phyloP scores from a whole-genome alignment of 2,797 vertebrate genomes.

The Sebastes kiyomatsui region DNA sequence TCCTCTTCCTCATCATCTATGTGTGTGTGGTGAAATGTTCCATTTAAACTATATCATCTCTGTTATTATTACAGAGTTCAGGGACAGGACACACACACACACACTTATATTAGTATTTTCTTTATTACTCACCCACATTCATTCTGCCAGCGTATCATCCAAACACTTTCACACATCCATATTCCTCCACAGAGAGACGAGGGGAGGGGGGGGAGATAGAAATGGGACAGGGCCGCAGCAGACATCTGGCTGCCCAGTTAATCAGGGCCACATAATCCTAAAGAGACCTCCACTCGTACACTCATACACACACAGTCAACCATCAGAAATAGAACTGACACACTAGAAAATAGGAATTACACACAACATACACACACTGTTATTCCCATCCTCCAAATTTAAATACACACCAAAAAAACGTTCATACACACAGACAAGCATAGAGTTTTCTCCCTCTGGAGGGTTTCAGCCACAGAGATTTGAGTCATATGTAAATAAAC shows the following conservation, averaged over 20 bases:
- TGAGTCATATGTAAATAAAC: constrained; percentile 22
- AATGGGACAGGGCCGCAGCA: constrained; percentile 13
- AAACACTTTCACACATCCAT: constrained; percentile 36
- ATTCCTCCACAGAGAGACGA: background rate
- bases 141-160: constrained; percentile 4
- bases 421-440: background rate
- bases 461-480: constrained; percentile 1
- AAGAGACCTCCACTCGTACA: background rate
- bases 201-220: background rate
- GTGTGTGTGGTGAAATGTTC: background rate
- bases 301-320: constrained; percentile 4
- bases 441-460: background rate
- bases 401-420: background rate
- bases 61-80: constrained; percentile 50
- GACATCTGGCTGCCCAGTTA: constrained; percentile 53
- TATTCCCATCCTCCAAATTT: background rate
- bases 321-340: constrained; percentile 22
- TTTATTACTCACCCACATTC: constrained; percentile 8
- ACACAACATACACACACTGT: constrained; percentile 8
- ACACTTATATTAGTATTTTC: background rate
- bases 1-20: background rate
- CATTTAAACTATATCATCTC: constrained; percentile 30
- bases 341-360: constrained; percentile 22
- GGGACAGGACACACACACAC: constrained; percentile 19
- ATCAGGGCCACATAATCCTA: constrained; percentile 48